Base-by-base conservation (phyloP, 2,113 vertebrate species). In the Diphyllodes magnificus region DNA sequence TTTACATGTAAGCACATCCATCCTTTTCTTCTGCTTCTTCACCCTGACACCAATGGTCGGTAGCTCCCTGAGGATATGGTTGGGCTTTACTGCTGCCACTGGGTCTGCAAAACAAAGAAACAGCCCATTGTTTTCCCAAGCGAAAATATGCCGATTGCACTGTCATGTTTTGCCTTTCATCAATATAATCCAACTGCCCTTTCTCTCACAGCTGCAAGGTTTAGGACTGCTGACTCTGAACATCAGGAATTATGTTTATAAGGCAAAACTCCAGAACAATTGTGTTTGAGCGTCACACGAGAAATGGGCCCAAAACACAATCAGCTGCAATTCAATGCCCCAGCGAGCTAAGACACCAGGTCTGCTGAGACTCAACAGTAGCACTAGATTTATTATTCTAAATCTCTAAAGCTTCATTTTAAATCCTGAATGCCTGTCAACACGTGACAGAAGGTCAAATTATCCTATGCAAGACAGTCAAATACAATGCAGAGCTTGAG, bases 101-200 rank as follows among this genome's bases (percentile, higher is more conserved):
- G 65, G 68, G 33, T 75, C 96, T 97, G 86, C 72, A 95, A 97
- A 96, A 96, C 82, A 97, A 93, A 95, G 54, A 85, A 94, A 72
- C 7, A 83, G n/a, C 1, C 2, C 60, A 78, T 84, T 31, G 27
- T 83, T 88, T 86, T 54, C 51, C 76, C 72, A 61, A 73, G 65
- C 0, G 2, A 84, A 93, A 94, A 72, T 22, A 76, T 8, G 71
- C 39, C 2, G 0, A 54, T 42, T 66, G 64, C 54, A 64, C 71
- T 65, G 68, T 86, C 89, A 71, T 66, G 64, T 80, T 95, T 90
- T 90, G 92, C 71, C 59, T 93, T 93, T 93, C 85, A 96, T 76
- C 92, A 47, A 14, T 70, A 81, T 63, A 86, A 92, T 92, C 79
- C 21, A 2, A 72, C 42, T 77, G 80, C 42, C 77, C 54, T 83